Conservation (phyloP, 2,113 vertebrate genomes). For the Hemiprocne comata region DNA sequence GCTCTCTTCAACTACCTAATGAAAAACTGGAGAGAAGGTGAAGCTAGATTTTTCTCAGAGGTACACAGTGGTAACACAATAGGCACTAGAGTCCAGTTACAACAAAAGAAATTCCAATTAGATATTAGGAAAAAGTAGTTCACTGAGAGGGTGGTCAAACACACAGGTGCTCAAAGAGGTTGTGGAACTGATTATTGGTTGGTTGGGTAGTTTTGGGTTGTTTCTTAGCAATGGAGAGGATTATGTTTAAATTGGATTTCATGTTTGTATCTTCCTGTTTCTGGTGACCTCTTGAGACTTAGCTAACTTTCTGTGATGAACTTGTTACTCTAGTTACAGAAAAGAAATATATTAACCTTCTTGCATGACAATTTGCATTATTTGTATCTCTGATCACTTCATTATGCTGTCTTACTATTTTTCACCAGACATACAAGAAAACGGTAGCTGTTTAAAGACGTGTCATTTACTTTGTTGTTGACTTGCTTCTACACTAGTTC, state of each 20-base stretch:
- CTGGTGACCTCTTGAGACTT: neutral
- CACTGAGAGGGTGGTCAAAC: neutral
- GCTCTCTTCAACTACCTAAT: neutral
- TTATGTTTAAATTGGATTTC: neutral
- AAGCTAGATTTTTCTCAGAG: neutral
- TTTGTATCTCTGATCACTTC: neutral
- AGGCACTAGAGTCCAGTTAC: neutral
- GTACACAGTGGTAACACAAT: neutral
- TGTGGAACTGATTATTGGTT: neutral
- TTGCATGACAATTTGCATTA: neutral
- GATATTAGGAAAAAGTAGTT: neutral
- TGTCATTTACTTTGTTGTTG: neutral
- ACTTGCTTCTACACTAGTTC: neutral
- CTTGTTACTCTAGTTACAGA: neutral
- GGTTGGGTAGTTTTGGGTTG: neutral
- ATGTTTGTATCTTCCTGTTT: neutral
- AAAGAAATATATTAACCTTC: neutral
- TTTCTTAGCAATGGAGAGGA: neutral
- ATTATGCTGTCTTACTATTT: neutral
- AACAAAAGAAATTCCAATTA: neutral
- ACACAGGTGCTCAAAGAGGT: neutral
- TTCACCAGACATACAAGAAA: neutral
- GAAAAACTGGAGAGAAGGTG: neutral
- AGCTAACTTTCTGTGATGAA: neutral
- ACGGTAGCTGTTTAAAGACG: too few relatives aligned